Base-by-base conservation (phyloP, 2,113 vertebrate species). In the Agelaius phoeniceus region DNA sequence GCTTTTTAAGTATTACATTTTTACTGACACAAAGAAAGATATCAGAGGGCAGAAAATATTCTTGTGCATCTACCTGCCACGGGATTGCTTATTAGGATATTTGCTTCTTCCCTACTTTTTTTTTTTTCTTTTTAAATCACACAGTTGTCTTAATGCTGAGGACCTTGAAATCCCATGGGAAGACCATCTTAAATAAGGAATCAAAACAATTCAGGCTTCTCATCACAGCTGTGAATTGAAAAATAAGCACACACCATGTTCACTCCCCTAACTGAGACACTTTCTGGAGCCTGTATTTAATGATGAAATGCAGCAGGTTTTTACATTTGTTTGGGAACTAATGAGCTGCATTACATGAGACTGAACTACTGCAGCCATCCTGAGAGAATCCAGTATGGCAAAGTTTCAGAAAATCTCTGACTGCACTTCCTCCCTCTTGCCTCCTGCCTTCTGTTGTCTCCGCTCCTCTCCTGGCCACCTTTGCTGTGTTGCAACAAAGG, bases 91-190 rank as follows among this genome's bases (percentile, higher is more conserved):
- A 68, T 33, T 80, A 81, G 39, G 76, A 41, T 93, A 54, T 84
- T 88, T 90, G 5, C 22, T 84, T 91, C 63, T 74, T 89, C 24
- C 7, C 1, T 61, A 2, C 7, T 5, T 48, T 39, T 41, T 58
- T 43, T 87, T 24, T 59, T 35, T 26, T 37, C 10, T 59, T 26
- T 46, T 44, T 19, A 21, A 88, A 93, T 48, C 37, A 84, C 35
- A 63, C 41, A 49, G 23, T 87, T 94, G 30, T 84, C 82, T 90
- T 90, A 61, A 52, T 71, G 75, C 52, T 71, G 61, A 84, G 44
- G 79, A 81, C 88, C 76, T 94, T 94, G 76, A 93, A 93, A 72
- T 84, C 96, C 80, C 90, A 78, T 61, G 85, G 80, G 95, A 80
- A 87, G 52, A 66, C 61, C 44, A 73, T 78, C 48, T 90, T 58